These are phyloP conservation scores for Drosophila santomea DNA, from an alignment of 1,140 invertebrate species.

Conservation along the genomic window DNA sequence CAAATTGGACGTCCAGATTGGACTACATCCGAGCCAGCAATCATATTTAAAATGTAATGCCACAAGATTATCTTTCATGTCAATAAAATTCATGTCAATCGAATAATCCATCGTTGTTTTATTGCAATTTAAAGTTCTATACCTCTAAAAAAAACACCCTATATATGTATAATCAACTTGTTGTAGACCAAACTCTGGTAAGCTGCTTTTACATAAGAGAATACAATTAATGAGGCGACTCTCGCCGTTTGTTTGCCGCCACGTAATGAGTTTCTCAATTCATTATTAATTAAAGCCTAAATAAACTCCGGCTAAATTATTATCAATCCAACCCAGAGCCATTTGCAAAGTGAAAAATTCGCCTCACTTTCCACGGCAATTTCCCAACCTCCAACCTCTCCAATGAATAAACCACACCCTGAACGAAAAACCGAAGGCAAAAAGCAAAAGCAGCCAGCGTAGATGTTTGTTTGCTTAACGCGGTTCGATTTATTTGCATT, in stretches of 20 bases:
- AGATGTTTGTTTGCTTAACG: constrained; percentile 73
- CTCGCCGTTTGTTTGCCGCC: constrained; percentile 66
- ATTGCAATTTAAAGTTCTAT: too few species aligned
- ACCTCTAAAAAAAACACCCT: too few species aligned
- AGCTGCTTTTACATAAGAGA: too few species aligned
- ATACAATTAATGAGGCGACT: constrained; percentile 16
- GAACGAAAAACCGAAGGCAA: constrained; percentile 26
- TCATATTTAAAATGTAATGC: too few species aligned
- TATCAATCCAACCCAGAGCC: constrained; percentile 71
- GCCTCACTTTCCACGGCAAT: constrained; percentile 1
- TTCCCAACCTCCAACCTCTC: constrained; percentile 5
- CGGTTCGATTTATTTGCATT: constrained; percentile 82
- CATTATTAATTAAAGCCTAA: constrained; percentile 84
- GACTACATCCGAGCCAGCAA: too few species aligned
- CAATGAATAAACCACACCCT: constrained; percentile 10
- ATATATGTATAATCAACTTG: too few species aligned
- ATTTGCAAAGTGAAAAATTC: constrained; percentile 50
- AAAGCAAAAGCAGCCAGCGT: constrained; percentile 36
- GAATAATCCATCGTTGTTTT: too few species aligned
- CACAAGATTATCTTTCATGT: too few species aligned
- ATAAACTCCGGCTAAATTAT: constrained; percentile 76
- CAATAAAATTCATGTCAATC: too few species aligned
- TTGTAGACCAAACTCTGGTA: too few species aligned
- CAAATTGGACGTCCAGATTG: too few species aligned
- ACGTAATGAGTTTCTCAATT: constrained; percentile 81